These are phyloP conservation scores for Apis cerana DNA, from an alignment of 1,140 invertebrate genomes.

Conservation along the genomic window DNA sequence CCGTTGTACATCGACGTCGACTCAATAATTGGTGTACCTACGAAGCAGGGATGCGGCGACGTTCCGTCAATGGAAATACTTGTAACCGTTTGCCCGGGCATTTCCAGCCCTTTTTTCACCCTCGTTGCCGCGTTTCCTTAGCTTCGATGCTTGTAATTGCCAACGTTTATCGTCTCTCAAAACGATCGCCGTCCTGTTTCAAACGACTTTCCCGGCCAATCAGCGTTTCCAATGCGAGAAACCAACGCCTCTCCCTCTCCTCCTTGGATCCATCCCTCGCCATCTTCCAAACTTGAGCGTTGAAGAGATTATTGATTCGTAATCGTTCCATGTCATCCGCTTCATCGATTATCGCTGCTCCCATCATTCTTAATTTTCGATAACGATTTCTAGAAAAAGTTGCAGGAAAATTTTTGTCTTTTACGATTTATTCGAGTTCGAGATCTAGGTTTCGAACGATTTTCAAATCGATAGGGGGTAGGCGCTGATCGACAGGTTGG, in stretches of 20 bases:
- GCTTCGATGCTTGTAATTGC: slow-evolving; percentile 70
- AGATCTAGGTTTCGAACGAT: no score
- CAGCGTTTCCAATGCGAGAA: slow-evolving; percentile 7
- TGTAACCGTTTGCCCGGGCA: slow-evolving; percentile 67
- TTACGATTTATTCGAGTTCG: no score
- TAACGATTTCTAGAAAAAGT: no score
- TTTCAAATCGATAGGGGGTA: no score
- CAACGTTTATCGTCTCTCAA: slow-evolving; percentile 47
- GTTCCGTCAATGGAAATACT: slow-evolving; percentile 65
- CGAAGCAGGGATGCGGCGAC: slow-evolving; percentile 58
- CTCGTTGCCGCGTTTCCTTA: slow-evolving; percentile 62
- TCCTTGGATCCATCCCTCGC: no score
- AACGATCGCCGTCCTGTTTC: slow-evolving; percentile 34
- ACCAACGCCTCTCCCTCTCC: not conserved
- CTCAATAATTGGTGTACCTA: slow-evolving; percentile 76
- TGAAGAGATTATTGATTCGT: no score
- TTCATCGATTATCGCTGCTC: no score
- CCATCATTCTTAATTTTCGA: no score
- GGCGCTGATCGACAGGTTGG: no score
- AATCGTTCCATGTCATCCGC: no score
- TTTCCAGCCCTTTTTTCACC: slow-evolving; percentile 61
- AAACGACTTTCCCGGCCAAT: slow-evolving; percentile 30
- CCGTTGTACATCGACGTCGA: slow-evolving; percentile 60
- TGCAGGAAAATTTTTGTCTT: no score
- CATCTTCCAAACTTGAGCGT: no score